phyloP scores from a whole-genome alignment of 1,140 invertebrate genomes.

The Camponotus pennsylvanicus region DNA sequence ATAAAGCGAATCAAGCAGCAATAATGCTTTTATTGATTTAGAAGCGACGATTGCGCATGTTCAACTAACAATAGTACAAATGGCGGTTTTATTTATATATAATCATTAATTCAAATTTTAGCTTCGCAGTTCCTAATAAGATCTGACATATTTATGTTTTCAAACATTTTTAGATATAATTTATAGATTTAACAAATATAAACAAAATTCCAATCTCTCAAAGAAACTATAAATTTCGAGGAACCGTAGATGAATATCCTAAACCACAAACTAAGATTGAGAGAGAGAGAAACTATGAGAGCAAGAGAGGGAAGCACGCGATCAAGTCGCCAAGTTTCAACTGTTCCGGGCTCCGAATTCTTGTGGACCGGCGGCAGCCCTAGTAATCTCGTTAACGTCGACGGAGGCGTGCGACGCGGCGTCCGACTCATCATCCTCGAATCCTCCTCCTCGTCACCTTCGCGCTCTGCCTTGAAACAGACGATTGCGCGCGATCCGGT shows the following conservation, averaged over 20 bases:
- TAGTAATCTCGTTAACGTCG: conserved; percentile 49
- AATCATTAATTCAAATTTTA: not conserved
- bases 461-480: conserved; percentile 13
- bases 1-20: conserved; percentile 12
- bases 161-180: not conserved
- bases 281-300: not conserved
- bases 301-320: not conserved
- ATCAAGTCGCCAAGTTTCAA: not conserved
- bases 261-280: not conserved
- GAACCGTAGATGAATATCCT: not conserved
- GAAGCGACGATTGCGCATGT: not conserved
- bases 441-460: conserved; percentile 57
- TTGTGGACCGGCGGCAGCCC: not conserved
- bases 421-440: conserved; percentile 40
- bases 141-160: not conserved
- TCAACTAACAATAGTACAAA: not conserved
- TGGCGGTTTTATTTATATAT: not conserved
- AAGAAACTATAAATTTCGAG: not conserved
- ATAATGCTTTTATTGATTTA: too few species aligned
- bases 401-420: conserved; percentile 2
- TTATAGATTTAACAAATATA: not conserved
- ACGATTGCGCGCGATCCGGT: conserved; percentile 9
- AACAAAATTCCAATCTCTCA: too few species aligned
- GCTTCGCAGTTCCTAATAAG: not conserved
- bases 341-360: conserved; percentile 7